Percentiles rank a stretch among this genome's conserved stretches.
Conservation (phyloP, 1,140 invertebrate species). For the Hestina assimilis region DNA sequence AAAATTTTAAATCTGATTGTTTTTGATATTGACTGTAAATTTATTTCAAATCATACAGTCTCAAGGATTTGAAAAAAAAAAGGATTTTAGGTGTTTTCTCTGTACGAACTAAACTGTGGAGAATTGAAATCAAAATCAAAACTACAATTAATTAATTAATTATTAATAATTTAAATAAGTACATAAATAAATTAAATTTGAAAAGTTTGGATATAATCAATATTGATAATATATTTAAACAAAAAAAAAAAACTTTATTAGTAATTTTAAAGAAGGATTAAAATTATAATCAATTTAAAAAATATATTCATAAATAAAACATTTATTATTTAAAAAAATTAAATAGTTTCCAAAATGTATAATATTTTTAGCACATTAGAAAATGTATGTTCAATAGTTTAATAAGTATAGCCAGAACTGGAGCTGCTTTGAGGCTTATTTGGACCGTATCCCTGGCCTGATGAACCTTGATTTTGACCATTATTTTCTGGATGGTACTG, state of each 20-base stretch:
- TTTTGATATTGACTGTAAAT: no score
- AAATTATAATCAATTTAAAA: constrained; percentile 16
- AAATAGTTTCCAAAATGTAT: no score
- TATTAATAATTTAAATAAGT: background rate
- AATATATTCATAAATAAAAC: constrained; percentile 32
- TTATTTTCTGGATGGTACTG: constrained; percentile 43
- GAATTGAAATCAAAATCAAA: no score
- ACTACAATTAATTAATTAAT: background rate
- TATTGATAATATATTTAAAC: background rate
- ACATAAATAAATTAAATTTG: background rate
- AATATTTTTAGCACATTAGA: no score
- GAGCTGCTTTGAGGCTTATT: constrained; percentile 34
- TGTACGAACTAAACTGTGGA: no score
- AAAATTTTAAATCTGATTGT: background rate
- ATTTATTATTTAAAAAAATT: no score
- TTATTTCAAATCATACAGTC: no score
- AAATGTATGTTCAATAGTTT: no score
- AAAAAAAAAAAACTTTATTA: background rate
- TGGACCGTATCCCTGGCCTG: constrained; percentile 26
- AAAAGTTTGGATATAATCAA: background rate
- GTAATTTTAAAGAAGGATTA: background rate
- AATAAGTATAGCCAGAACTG: constrained; percentile 36
- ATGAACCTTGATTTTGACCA: background rate
- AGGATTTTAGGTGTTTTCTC: no score
- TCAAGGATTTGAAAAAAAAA: no score